Evolutionary conservation across 2,797 vertebrate species (phyloP), one percentile per base, ranked within the genome.

Genomic region (Channa striata): DNA sequence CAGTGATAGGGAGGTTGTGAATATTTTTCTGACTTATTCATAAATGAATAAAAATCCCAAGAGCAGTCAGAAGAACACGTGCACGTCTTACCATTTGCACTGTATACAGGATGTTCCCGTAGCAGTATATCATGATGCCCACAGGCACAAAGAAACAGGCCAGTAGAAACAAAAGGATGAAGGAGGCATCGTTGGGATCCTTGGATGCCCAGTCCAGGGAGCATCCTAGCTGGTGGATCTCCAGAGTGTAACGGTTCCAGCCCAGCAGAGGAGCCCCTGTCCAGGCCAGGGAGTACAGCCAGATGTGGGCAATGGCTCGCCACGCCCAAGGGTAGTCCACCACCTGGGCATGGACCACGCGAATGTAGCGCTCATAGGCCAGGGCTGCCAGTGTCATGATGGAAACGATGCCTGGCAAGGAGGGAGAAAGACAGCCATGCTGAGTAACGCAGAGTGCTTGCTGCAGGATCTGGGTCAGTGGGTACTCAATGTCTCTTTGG

Each of bases 241-340:
- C 97, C 87, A 97, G 83, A 0, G 94, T 96, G 82, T 98, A 98
- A 82, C 95, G 96, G 91, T 98, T 98, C 96, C 97, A 99, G 11
- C 96, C 98, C 59, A 99, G 86, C 49, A 99, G 92, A 58, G 97
- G 97, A 0, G 96, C 95, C 63, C 95, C 96, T 0, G 96, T 96
- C 98, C 96, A 97, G 23, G 91, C 96, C 83, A 97, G 84, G 0
- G 97, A 97, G 87, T 97, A 98, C 6, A 99, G 89, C 97, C 97
- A 99, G 82, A 97, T 96, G 80, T 96, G 97, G 0, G 91, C 93
- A 44, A 99, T 94, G 81, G 95, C 95, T 52, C 95, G 89, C 96
- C 96, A 96, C 16, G 94, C 94, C 97, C 96, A 98, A 52, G 95
- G 91, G 78, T 97, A 97, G 82, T 96, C 95, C 81, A 98, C 92